Base-by-base conservation (phyloP, 2,113 vertebrate species). In the Polypterus senegalus region DNA sequence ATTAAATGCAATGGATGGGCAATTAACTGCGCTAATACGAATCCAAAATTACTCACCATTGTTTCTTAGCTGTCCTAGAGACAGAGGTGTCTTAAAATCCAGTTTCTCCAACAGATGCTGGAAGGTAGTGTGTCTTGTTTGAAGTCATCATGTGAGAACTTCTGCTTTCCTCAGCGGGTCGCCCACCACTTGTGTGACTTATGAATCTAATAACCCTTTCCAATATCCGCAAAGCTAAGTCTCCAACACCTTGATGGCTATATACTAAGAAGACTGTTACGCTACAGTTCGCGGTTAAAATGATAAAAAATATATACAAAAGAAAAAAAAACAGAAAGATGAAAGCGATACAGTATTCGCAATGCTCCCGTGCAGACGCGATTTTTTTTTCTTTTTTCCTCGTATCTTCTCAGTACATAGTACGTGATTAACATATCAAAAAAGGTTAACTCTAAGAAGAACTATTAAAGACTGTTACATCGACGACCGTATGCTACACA, bases 161-260 rank as follows among this genome's bases (percentile, higher is more conserved):
- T 98, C 89, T 91, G 92, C 96, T 90, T 90, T 89, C 91, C 94
- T 96, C 93, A 94, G 91, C 94, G 91, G 87, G 97, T 98, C 96
- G 96, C 96, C 96, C 96, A 98, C 94, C 94, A 97, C 92, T 97
- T 94, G 90, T 93, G 91, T 97, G 96, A 97, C 92, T 97, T 97
- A 93, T 97, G 93, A 97, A 93, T 98, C 91, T 95, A 98, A 97
- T 95, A 93, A 92, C 90, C 92, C 92, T 93, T 91, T 90, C 89
- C 92, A 94, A 94, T 96, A 90, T 93, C 92, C 91, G 89, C 88
- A 88, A 91, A 87, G 89, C 91, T 91, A 89, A 91, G 88, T 92
- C 91, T 90, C 88, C 88, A 79, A 89, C 90, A 97, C 91, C 92
- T 95, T 87, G 89, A 86, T 89, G 89, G 86, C 85, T 93, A 83